Base-by-base conservation (phyloP, 2,113 vertebrate species). In the Odocoileus virginianus region DNA sequence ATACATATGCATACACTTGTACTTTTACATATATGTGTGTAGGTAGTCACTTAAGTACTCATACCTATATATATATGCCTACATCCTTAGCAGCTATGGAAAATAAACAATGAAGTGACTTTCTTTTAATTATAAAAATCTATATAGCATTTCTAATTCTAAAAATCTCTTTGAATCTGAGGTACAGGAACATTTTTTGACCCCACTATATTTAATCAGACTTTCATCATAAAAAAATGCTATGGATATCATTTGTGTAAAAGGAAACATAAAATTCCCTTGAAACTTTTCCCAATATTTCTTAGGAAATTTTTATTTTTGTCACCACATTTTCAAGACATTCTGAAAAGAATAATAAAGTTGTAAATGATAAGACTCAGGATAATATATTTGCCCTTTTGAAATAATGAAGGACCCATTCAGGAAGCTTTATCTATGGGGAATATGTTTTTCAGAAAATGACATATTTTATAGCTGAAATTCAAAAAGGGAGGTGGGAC, bases 381-480 rank as follows among this genome's bases (percentile, higher is more conserved):
- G 4, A 4, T 79, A 94, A 78, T 89, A 74, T 43, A n/a, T 30
- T 30, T 86, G 4, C 10, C 36, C 28, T 96, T 92, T 85, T 71
- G 23, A 85, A 91, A 82, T 88, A 92, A 96, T 82, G 19, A 86
- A 95, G 64, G 19, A 45, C 17, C 3, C 43, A 47, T 83, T 82
- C 55, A 74, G 13, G 60, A 87, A 89, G 19, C 21, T 78, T 71
- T 33, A 61, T 57, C 17, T 78, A 7, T 54, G 10, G 2, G 90
- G 30, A 94, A 76, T 54, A 36, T 83, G 45, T 43, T 95, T 92
- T 93, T 95, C n/a, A 97, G 4, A 95, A 47, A 96, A 88, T 78
- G 27, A n/a, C 78, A 40, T 60, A 33, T 91, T 96, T 95, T 86
- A 86, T 87, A 86, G n/a, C 12, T 94, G 55, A 93, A 90, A 85